Conservation (phyloP, 2,797 vertebrate species). For the Sebastes oblongus region DNA sequence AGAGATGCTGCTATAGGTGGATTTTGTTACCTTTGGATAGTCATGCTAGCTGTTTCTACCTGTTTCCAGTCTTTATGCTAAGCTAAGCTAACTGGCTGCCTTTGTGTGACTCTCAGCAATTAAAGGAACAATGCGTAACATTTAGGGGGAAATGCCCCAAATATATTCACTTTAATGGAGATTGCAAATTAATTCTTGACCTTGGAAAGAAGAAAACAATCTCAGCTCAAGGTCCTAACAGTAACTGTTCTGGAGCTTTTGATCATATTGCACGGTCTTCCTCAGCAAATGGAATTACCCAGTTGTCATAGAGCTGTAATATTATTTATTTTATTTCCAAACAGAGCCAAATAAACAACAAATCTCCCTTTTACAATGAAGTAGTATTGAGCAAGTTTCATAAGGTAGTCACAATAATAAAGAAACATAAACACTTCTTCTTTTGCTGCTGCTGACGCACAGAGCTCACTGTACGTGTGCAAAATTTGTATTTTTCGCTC, state of each 20-base stretch:
- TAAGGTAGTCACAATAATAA: not conserved
- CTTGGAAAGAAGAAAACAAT: not conserved
- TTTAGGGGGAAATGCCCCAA: not conserved
- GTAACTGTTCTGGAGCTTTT: not conserved
- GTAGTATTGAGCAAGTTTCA: not conserved
- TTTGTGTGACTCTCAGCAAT: not conserved
- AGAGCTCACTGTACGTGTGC: not conserved
- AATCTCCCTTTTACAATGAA: not conserved
- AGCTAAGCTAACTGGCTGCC: conserved; percentile 1
- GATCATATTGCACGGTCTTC: not conserved
- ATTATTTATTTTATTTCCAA: not conserved
- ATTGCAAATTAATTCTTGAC: not conserved
- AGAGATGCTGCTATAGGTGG: not conserved
- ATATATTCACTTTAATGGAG: not conserved
- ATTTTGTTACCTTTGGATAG: not conserved
- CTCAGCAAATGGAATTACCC: not conserved
- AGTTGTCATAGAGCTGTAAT: not conserved
- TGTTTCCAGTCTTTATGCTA: not conserved
- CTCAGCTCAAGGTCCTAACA: not conserved
- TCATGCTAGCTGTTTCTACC: not conserved
- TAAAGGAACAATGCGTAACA: no score
- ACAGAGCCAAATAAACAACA: not conserved
- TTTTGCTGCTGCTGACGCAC: not conserved
- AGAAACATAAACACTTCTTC: not conserved
- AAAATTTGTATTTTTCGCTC: conserved; percentile 7